Conservation (phyloP, 2,797 vertebrate species). For the Myotis myotis region DNA sequence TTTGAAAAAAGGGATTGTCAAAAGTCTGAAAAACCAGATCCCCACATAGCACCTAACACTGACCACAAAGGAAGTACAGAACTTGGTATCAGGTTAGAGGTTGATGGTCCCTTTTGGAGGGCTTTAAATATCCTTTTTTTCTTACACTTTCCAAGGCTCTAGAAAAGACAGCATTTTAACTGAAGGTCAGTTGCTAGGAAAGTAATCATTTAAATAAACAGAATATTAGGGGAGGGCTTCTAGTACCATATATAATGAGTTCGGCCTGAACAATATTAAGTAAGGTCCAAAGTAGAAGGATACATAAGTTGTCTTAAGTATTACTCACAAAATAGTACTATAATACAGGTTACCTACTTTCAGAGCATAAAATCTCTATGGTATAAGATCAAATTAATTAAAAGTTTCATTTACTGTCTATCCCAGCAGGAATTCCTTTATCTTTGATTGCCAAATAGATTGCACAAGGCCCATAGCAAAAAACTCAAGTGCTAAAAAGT, state of each 20-base stretch:
- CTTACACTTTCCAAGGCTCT: background rate
- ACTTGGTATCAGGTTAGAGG: background rate
- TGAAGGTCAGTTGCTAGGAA: background rate
- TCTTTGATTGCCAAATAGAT: slow-evolving; percentile 67
- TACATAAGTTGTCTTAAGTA: background rate
- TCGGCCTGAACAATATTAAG: slow-evolving; percentile 16
- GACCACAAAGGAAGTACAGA: background rate
- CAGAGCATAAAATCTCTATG: slow-evolving; percentile 56
- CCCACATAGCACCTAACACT: background rate
- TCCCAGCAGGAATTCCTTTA: slow-evolving; percentile 70
- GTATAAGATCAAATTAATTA: slow-evolving; percentile 73
- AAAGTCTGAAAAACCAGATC: background rate
- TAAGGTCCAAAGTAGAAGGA: background rate
- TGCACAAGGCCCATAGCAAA: slow-evolving; percentile 16
- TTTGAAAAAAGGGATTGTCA: background rate
- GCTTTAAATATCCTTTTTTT: background rate
- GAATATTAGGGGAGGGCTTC: background rate
- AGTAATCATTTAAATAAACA: background rate
- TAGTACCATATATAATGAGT: background rate
- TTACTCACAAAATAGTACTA: background rate
- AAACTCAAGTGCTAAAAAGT: slow-evolving; percentile 4
- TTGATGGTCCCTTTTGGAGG: background rate
- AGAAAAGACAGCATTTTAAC: background rate
- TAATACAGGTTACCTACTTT: slow-evolving; percentile 67
- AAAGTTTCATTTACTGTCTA: slow-evolving; percentile 72